phyloP scores from a whole-genome alignment of 2,113 vertebrate species.

The Rhinolophus ferrumequinum region DNA sequence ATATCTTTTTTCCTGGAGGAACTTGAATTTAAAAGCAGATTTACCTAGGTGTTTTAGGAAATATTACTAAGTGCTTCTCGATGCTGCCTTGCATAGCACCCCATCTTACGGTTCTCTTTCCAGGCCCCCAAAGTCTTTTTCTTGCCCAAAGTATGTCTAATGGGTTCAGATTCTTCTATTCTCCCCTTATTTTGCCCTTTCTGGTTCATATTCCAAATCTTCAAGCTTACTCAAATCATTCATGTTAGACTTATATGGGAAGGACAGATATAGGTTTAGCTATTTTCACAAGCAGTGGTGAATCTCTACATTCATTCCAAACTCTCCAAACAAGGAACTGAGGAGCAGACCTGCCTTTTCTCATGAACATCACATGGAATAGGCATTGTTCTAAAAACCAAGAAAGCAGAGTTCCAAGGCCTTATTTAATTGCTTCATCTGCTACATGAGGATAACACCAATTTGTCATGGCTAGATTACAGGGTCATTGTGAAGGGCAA shows the following conservation, averaged over 20 bases:
- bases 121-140: not conserved
- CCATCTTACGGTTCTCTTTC: not conserved
- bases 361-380: not conserved
- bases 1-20: conserved; percentile 40
- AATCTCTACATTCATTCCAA: not conserved
- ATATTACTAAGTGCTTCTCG: not conserved
- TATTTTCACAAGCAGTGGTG: not conserved
- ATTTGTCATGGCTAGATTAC: not conserved
- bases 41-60: not conserved
- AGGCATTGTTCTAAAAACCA: conserved; percentile 44
- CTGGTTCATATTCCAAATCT: not conserved
- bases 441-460: not conserved
- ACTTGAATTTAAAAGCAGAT: not conserved
- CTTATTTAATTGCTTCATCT: conserved; percentile 29
- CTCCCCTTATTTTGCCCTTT: not conserved
- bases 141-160: not conserved
- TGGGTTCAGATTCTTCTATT: not conserved
- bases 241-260: not conserved
- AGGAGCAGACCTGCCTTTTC: not conserved
- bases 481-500: not conserved
- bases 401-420: not conserved
- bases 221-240: conserved; percentile 26
- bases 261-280: not conserved
- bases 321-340: not conserved
- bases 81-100: not conserved